A percentile compares a stretch with the other conserved stretches of the same genome.
phyloP scores from a whole-genome alignment of 2,113 vertebrate genomes.

The Colius striatus region DNA sequence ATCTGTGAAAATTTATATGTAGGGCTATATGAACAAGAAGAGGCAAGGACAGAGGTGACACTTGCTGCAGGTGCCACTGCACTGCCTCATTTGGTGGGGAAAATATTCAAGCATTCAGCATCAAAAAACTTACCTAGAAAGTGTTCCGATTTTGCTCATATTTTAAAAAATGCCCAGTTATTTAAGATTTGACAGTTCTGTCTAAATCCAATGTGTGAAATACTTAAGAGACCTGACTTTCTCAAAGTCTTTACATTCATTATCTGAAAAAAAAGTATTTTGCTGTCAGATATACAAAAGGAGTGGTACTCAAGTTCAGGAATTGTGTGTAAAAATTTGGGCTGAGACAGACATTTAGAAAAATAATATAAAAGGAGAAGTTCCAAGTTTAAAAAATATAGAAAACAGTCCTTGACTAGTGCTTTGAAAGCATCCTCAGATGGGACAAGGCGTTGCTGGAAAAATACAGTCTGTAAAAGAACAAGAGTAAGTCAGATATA shows the following conservation, averaged over 20 bases:
- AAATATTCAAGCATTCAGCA: background rate
- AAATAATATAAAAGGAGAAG: background rate
- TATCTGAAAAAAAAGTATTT: background rate
- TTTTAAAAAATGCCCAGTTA: background rate
- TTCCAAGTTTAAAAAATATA: background rate
- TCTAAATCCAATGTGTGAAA: background rate
- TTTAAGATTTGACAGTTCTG: background rate
- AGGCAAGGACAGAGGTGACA: background rate
- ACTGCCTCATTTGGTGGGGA: background rate
- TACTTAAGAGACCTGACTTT: background rate
- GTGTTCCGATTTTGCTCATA: background rate
- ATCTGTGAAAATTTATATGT: background rate
- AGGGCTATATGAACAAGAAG: background rate
- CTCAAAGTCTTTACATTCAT: background rate
- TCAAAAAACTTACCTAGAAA: background rate
- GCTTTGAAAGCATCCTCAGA: background rate
- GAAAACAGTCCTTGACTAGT: background rate
- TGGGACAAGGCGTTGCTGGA: background rate
- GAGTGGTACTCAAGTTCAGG: background rate
- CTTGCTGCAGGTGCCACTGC: background rate
- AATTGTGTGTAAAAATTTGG: background rate
- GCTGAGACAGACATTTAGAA: background rate
- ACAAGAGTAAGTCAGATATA: background rate
- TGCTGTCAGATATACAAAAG: background rate
- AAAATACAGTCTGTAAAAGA: background rate